These are phyloP conservation scores for Otolemur crassicaudatus DNA, from an alignment of 2,797 vertebrate genomes.

Conservation along the genomic window DNA sequence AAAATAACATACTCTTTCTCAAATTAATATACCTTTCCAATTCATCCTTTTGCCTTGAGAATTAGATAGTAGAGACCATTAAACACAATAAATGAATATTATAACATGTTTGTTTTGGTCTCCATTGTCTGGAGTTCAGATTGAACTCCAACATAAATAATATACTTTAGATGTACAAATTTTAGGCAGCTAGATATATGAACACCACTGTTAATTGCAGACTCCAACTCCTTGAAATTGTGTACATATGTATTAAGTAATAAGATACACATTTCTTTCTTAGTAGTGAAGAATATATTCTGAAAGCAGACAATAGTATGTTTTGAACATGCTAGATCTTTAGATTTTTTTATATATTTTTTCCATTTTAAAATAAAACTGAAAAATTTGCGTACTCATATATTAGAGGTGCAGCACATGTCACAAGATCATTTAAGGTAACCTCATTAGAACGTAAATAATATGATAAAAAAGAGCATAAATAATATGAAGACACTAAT, in stretches of 20 bases:
- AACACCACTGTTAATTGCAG: background rate
- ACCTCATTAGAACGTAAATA: slow-evolving; percentile 56
- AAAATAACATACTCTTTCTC: background rate
- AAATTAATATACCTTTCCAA: background rate
- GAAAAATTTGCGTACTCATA: background rate
- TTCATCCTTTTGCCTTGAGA: background rate
- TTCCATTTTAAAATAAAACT: background rate
- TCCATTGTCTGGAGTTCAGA: background rate
- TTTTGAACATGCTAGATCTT: background rate
- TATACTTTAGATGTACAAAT: background rate
- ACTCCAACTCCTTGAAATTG: background rate
- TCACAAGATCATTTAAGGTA: slow-evolving; percentile 36
- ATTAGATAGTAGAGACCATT: background rate
- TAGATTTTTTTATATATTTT: background rate
- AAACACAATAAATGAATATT: background rate
- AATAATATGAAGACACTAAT: slow-evolving; percentile 58
- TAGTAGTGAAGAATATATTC: background rate
- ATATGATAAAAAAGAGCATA: slow-evolving; percentile 54
- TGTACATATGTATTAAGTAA: background rate
- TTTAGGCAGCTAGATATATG: background rate
- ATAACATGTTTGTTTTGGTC: background rate
- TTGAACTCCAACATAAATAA: slow-evolving; percentile 7
- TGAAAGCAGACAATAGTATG: slow-evolving; percentile 37
- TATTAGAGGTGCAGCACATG: slow-evolving; percentile 10
- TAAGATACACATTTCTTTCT: background rate